A percentile compares a stretch with the other conserved stretches of the same genome.
Evolutionary conservation across 64 coral and sea anemone species (phyloP).

Genomic region (Catalaphyllia jardinei): DNA sequence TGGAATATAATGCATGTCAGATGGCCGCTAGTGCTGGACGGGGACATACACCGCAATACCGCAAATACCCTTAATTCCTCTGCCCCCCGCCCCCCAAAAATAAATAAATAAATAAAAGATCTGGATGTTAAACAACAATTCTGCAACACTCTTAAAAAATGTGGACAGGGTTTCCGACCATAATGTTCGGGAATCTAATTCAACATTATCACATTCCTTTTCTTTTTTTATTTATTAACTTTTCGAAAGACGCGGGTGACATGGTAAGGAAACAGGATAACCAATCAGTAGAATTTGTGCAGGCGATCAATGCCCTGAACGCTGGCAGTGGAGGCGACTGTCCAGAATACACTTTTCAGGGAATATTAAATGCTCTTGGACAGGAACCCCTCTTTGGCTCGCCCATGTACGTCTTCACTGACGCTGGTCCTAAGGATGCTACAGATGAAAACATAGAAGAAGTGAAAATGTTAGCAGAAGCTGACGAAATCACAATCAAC

Average conservation of each 20-base stretch:
- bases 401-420: slow-evolving; percentile 86
- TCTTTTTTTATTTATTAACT: neutral
- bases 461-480: neutral
- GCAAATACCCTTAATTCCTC: no score
- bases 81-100: no score
- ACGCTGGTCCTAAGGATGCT: slow-evolving; percentile 69
- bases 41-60: no score
- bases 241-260: neutral
- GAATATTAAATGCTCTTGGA: slow-evolving; percentile 50
- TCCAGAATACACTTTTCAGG: slow-evolving; percentile 56
- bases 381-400: slow-evolving; percentile 34
- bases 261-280: neutral
- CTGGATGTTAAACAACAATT: no score
- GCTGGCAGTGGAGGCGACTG: slow-evolving; percentile 68
- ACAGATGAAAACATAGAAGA: slow-evolving; percentile 17
- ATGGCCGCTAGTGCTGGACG: no score
- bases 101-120: no score
- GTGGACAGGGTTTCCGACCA: no score
- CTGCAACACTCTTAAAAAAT: no score
- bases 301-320: neutral
- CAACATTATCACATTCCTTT: no score
- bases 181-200: no score
- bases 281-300: neutral
- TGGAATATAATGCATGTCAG: no score
- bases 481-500: neutral